Percentiles rank a stretch among this genome's conserved stretches.
Conservation (phyloP, 2,797 vertebrate species). For the Ctenosaura bakeri region DNA sequence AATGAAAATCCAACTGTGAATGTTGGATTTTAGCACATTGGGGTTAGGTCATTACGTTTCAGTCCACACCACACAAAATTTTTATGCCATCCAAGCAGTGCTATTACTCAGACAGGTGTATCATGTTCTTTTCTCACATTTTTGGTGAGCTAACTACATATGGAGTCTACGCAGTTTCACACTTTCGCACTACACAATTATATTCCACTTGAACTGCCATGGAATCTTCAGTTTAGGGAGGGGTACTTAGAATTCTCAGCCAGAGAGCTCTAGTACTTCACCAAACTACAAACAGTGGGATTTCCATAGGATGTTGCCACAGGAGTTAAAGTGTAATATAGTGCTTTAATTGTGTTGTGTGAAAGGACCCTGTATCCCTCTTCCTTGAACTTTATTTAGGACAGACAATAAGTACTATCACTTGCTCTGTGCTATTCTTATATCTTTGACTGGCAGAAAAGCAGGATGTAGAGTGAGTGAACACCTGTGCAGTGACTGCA, state of each 20-base stretch:
- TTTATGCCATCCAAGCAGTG: background rate
- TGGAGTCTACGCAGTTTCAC: too few relatives aligned
- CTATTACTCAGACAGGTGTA: background rate
- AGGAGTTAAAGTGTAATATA: too few relatives aligned
- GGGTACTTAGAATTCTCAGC: too few relatives aligned
- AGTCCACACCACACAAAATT: background rate
- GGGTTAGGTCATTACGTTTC: background rate
- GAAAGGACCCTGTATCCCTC: background rate
- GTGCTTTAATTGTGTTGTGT: too few relatives aligned
- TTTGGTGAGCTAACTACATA: background rate
- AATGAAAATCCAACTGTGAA: too few relatives aligned
- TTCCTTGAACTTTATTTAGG: background rate
- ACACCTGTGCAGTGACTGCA: background rate
- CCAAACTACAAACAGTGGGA: too few relatives aligned
- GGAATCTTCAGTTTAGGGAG: too few relatives aligned
- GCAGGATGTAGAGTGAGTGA: background rate
- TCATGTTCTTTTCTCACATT: background rate
- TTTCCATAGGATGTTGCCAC: too few relatives aligned
- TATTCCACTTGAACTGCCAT: too few relatives aligned
- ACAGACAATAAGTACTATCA: background rate
- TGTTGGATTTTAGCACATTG: too few relatives aligned
- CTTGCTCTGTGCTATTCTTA: background rate
- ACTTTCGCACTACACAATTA: too few relatives aligned
- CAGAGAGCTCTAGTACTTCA: too few relatives aligned
- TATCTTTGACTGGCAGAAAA: slow-evolving; percentile 23